Base-by-base conservation (phyloP, 2,888 invertebrate species). In the Aromia moschata region DNA sequence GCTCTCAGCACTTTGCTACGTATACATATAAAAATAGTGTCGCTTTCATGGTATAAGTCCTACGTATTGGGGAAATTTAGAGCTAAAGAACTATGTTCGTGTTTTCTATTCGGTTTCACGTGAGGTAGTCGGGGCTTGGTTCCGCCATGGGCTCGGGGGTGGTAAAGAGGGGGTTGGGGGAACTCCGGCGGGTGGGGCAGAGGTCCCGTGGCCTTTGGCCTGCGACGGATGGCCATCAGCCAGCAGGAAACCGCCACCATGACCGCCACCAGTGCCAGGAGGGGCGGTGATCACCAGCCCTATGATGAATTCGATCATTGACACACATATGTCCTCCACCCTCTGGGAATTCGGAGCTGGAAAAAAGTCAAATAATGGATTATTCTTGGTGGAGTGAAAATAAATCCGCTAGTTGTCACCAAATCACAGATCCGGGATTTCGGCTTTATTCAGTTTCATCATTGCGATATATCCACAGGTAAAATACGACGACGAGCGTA, bases 241-340 rank as follows among this genome's bases (percentile, higher is more conserved):
- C 96, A 96, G 82, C 96, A 96, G 63, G 94, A 95, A 58, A 96
- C 95, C 56, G 95, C 95, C 47, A 96, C 93, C 18, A 96, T 96
- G 56, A 96, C 95, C 57, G 96, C 95, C 59, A 96, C 95, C 65
- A 96, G 84, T 58, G 96, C 95, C 76, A 96, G 82, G 62, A 96
- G 85, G n/a, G 46, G 95, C 95, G 67, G 96, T 96, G 78, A 96
- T 91, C 65, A 95, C 92, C 74, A 96, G 84, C 68, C 96, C 94
- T 75, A 96, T 93, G 70, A 96, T 93, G 76, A 96, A 89, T 65
- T 95, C 94, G 72, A 95, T 91, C 85, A 93, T 94, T 56, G 95
- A 95, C 70, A 96, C 93, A 83, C 96, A 96, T 75, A 96, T 95
- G 76, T 94, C 92, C 80, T 92, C 91, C 45, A 86, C 86, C 66